Conservation (phyloP, 1,140 invertebrate genomes). For the Apis mellifera region DNA sequence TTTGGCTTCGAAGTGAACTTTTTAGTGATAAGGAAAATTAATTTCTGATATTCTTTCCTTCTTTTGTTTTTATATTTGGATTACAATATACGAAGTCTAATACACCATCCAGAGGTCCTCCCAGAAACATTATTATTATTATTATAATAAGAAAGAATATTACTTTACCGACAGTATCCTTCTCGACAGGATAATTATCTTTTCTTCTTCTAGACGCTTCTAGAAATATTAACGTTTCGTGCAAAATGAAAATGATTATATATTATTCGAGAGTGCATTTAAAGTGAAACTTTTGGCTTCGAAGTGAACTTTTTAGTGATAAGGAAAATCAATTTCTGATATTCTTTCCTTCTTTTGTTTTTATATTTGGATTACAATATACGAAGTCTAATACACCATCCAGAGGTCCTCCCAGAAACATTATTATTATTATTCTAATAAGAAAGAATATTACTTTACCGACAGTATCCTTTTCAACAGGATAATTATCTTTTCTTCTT, state of each 20-base stretch:
- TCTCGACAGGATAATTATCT: too few relatives aligned
- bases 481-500: too few relatives aligned
- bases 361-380: neutral
- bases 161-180: too few relatives aligned
- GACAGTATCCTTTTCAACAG: accelerated
- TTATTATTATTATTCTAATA: neutral
- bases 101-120: too few relatives aligned
- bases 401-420: neutral
- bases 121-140: too few relatives aligned
- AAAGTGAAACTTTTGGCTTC: accelerated
- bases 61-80: neutral
- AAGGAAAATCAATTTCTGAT: neutral
- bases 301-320: neutral
- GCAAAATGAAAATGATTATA: too few relatives aligned
- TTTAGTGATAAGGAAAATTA: neutral
- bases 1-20: accelerated
- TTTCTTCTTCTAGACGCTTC: too few relatives aligned
- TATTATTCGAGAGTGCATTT: neutral
- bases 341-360: neutral
- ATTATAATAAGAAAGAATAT: too few relatives aligned
- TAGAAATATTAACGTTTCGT: too few relatives aligned
- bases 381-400: neutral
- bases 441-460: neutral
- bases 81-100: too few relatives aligned
- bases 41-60: neutral